A percentile compares a stretch with the other conserved stretches of the same genome.
Evolutionary conservation across 2,113 vertebrate species (phyloP).

Genomic region (Harpagus bidentatus): DNA sequence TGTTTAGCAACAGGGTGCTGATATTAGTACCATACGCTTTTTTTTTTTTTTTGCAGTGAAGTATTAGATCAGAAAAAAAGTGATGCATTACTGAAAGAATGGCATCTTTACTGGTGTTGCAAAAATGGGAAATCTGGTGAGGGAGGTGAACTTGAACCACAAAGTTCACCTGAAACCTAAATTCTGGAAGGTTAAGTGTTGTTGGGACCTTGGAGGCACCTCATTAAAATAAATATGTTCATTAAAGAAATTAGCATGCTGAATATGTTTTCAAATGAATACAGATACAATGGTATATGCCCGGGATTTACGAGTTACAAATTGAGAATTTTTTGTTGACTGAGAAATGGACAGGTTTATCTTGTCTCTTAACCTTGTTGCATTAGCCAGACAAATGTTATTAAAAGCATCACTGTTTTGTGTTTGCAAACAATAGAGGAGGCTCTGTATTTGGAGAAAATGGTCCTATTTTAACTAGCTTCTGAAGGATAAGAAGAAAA

Average conservation of each 20-base stretch:
- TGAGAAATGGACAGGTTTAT: neutral
- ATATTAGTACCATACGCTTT: neutral
- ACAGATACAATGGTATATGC: neutral
- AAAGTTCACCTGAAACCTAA: neutral
- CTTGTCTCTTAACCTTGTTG: neutral
- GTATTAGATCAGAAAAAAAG: neutral
- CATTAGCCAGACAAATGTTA: neutral
- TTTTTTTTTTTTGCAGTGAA: neutral
- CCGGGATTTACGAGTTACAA: neutral
- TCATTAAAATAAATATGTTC: neutral
- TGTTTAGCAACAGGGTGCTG: neutral
- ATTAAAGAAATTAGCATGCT: neutral
- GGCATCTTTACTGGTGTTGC: neutral
- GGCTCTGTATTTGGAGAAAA: neutral
- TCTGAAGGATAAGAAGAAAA: neutral
- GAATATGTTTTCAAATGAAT: neutral
- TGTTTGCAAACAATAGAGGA: neutral
- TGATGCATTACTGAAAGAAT: neutral
- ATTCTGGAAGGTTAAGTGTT: neutral
- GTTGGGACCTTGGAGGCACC: neutral
- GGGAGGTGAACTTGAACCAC: neutral
- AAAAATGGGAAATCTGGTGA: neutral
- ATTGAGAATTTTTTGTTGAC: neutral
- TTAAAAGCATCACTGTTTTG: neutral
- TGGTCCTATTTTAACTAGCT: neutral